Percentiles rank a stretch among this genome's conserved stretches.
phyloP scores from a whole-genome alignment of 2,888 invertebrate species.

The Epistrophe eligans region DNA sequence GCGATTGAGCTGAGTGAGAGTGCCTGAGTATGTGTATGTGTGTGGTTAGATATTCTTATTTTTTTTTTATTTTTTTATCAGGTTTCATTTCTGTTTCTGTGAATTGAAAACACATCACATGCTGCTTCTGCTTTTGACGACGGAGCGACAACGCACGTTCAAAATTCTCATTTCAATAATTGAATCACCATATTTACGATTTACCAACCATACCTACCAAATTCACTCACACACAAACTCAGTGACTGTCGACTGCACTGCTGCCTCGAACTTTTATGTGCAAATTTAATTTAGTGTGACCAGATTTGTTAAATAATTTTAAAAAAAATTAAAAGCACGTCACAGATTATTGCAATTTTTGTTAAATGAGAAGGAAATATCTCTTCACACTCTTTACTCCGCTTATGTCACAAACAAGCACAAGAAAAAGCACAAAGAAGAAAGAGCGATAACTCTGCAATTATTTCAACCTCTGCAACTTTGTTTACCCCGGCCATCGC shows the following conservation, averaged over 20 bases:
- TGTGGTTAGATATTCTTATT: neutral
- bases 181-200: conserved; percentile 58
- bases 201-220: conserved; percentile 17
- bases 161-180: conserved; percentile 67
- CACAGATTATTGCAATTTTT: no score
- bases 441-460: no score
- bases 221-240: neutral
- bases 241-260: neutral
- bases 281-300: conserved; percentile 11
- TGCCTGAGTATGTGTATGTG: neutral
- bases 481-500: no score
- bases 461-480: no score
- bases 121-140: conserved; percentile 38
- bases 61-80: neutral
- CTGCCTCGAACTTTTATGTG: neutral
- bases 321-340: neutral
- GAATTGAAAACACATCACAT: conserved; percentile 41
- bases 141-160: conserved; percentile 48
- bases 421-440: no score
- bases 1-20: neutral
- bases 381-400: no score
- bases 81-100: conserved; percentile 17
- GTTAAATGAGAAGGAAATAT: no score
- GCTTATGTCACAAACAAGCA: no score
- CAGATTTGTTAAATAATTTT: neutral